Conservation (phyloP, 2,797 vertebrate species). For the Siniperca scherzeri region DNA sequence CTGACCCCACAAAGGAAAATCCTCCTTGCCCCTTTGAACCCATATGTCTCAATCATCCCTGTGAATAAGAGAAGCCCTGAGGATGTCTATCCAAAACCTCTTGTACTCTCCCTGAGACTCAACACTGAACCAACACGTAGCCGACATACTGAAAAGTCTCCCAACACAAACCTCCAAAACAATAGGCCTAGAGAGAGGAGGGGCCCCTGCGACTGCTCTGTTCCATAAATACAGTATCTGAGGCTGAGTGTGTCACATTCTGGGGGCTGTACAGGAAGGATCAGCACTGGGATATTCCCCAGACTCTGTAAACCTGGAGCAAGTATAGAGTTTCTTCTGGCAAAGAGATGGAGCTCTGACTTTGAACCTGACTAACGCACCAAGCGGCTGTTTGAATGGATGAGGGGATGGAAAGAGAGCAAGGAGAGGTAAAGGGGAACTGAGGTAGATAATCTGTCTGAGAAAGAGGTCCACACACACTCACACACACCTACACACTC, state of each 20-base stretch:
- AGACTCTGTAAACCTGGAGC: constrained; percentile 47
- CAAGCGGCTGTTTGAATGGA: constrained; percentile 50
- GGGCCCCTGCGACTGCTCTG: background rate
- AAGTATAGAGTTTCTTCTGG: constrained; percentile 73
- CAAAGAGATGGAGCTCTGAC: constrained; percentile 58
- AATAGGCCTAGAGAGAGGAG: constrained; percentile 38
- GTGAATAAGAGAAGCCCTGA: constrained; percentile 63
- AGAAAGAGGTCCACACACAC: constrained; percentile 30
- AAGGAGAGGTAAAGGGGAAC: constrained; percentile 37
- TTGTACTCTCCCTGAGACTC: constrained; percentile 56
- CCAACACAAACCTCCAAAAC: constrained; percentile 49
- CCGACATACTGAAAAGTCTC: constrained; percentile 36
- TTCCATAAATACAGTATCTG: constrained; percentile 60
- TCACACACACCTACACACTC: constrained; percentile 5
- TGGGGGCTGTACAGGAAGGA: constrained; percentile 59
- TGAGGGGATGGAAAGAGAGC: constrained; percentile 35
- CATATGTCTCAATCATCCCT: constrained; percentile 48
- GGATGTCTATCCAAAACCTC: constrained; percentile 64
- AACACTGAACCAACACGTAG: constrained; percentile 45
- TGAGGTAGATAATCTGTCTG: constrained; percentile 57
- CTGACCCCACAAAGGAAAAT: constrained; percentile 57
- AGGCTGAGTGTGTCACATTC: constrained; percentile 55
- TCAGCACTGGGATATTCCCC: constrained; percentile 52
- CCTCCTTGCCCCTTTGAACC: constrained; percentile 70
- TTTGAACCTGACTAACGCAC: constrained; percentile 75